Conservation (phyloP, 2,113 vertebrate genomes). For the Diphyllodes magnificus region DNA sequence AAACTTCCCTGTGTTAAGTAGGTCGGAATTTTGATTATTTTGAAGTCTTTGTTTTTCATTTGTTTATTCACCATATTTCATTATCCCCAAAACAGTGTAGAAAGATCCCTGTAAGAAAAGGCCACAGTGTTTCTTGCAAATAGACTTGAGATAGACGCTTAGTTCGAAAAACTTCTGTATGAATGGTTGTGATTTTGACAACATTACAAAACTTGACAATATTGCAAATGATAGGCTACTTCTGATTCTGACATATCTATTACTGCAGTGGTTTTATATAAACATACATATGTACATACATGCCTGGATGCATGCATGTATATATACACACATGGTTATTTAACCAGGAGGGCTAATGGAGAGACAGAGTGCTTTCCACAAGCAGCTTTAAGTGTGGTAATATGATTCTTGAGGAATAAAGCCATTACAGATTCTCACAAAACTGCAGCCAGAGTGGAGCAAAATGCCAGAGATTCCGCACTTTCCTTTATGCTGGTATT, state of each 20-base stretch:
- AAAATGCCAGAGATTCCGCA: neutral
- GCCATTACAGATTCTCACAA: neutral
- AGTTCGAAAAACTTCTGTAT: neutral
- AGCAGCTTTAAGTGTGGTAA: neutral
- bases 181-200: neutral
- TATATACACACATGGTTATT: neutral
- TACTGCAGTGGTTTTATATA: neutral
- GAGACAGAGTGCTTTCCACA: neutral
- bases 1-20: neutral
- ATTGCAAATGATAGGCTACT: neutral
- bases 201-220: neutral
- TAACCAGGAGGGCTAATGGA: neutral
- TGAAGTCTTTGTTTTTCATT: neutral
- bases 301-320: neutral
- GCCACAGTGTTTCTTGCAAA: neutral
- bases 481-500: neutral
- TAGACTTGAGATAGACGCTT: neutral
- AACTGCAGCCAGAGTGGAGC: neutral
- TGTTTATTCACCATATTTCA: neutral
- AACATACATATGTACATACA: neutral
- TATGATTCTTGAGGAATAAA: neutral
- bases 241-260: neutral
- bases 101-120: neutral
- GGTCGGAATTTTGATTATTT: neutral
- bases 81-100: neutral